A percentile compares a stretch with the other conserved stretches of the same genome.
Evolutionary conservation across 2,797 vertebrate genomes (phyloP).

Genomic region (Acridotheres tristis): DNA sequence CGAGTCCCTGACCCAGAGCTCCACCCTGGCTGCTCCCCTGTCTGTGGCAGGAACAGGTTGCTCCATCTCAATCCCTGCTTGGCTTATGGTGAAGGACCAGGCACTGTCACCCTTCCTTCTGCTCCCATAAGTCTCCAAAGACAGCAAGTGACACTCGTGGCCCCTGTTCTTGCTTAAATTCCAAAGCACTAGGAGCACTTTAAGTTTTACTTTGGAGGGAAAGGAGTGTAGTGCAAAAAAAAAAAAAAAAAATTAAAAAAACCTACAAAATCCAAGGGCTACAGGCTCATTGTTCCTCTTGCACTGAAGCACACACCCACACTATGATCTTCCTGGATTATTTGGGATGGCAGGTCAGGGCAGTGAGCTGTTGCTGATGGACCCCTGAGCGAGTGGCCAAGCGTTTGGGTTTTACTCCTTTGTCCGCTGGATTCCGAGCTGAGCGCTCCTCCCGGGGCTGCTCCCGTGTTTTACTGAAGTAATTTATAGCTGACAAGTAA

Average conservation of each 20-base stretch:
- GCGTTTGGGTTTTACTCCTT: conserved; percentile 30
- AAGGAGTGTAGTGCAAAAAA: conserved; percentile 65
- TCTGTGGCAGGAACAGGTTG: not conserved
- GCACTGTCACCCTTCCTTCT: conserved; percentile 4
- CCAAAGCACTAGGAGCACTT: conserved; percentile 82
- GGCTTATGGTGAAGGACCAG: not conserved
- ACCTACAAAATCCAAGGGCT: conserved; percentile 61
- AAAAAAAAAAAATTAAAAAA: not conserved
- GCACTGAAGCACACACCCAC: conserved; percentile 73
- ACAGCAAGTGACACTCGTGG: conserved; percentile 40
- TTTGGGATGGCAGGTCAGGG: not conserved
- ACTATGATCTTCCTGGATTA: conserved; percentile 22
- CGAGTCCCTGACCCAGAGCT: not conserved
- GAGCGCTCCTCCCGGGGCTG: not conserved
- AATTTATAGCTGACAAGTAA: conserved; percentile 72
- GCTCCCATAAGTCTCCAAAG: conserved; percentile 71
- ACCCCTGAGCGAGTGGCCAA: conserved; percentile 26
- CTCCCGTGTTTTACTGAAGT: conserved; percentile 67
- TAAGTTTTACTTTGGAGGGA: conserved; percentile 71
- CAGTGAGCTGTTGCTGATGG: conserved; percentile 36
- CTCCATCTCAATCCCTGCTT: not conserved
- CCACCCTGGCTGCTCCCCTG: not conserved
- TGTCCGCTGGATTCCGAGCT: conserved; percentile 17
- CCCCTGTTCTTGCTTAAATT: conserved; percentile 72
- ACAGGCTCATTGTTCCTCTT: conserved; percentile 61